Conservation (phyloP, 2,888 invertebrate species). For the Icerya purchasi region DNA sequence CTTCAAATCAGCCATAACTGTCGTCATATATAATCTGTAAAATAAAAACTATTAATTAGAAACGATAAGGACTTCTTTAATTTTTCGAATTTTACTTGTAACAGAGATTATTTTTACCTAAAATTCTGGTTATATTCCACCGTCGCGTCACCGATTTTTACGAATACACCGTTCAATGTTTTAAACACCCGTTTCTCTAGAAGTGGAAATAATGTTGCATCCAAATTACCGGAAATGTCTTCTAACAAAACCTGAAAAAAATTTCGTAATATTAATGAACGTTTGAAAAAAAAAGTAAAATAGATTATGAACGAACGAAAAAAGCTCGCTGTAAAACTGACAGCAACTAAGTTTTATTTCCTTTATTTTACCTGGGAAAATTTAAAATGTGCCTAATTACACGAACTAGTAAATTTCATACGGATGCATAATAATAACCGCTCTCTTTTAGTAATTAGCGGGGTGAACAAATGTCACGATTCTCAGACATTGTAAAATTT, state of each 20-base stretch:
- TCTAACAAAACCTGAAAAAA: slow-evolving; percentile 48
- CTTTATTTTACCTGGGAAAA: no score
- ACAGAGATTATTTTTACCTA: slow-evolving; percentile 29
- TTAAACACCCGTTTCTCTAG: slow-evolving; percentile 76
- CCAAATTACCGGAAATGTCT: slow-evolving; percentile 76
- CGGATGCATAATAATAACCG: no score
- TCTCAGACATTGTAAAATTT: no score
- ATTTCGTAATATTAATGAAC: background rate
- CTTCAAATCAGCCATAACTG: slow-evolving; percentile 80
- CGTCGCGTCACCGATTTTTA: slow-evolving; percentile 74
- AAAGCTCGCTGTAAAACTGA: no score
- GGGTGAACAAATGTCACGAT: no score
- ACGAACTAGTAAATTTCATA: background rate
- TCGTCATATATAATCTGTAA: slow-evolving; percentile 69
- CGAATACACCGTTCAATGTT: slow-evolving; percentile 65
- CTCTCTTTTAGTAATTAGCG: no score
- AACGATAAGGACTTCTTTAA: background rate
- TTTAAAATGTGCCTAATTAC: background rate
- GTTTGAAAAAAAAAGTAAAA: background rate
- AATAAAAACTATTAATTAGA: slow-evolving; percentile 7
- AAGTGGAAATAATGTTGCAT: slow-evolving; percentile 73
- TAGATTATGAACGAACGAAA: no score
- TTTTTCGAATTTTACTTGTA: background rate
- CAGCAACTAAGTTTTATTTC: no score
- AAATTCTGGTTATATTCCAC: slow-evolving; percentile 76